Conservation (phyloP, 1,140 invertebrate genomes). For the Drosophila micromelanica region DNA sequence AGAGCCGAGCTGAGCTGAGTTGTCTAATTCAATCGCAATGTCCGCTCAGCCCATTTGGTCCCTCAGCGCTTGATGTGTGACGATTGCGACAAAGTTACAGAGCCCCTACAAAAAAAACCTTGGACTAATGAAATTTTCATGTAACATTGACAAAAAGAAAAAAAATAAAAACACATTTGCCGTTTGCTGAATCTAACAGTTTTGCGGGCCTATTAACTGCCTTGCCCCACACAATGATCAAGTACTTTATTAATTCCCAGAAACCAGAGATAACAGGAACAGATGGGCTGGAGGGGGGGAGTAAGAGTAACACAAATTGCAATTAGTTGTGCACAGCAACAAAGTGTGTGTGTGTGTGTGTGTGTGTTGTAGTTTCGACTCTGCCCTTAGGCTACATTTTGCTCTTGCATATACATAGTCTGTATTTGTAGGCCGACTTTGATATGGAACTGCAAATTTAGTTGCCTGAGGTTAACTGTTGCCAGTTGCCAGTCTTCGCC, state of each 20-base stretch:
- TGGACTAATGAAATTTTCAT: slow-evolving; percentile 77
- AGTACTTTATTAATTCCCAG: slow-evolving; percentile 61
- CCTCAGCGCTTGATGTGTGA: slow-evolving; percentile 45
- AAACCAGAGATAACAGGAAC: slow-evolving; percentile 10
- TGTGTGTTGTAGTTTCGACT: slow-evolving; percentile 33
- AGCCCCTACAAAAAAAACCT: slow-evolving; percentile 7
- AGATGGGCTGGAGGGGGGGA: slow-evolving; percentile 6
- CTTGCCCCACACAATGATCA: slow-evolving; percentile 42
- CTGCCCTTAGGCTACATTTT: slow-evolving; percentile 57
- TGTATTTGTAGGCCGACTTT: background rate
- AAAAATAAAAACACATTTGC: slow-evolving; percentile 40
- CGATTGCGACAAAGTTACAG: slow-evolving; percentile 13
- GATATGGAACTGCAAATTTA: slow-evolving; percentile 4
- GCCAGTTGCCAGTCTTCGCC: background rate
- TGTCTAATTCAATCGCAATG: slow-evolving; percentile 79
- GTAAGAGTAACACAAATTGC: slow-evolving; percentile 53
- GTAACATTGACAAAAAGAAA: slow-evolving; percentile 59
- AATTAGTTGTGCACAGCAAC: slow-evolving; percentile 69
- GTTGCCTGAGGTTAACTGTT: slow-evolving; percentile 22
- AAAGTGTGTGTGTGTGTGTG: slow-evolving; percentile 17
- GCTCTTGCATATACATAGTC: slow-evolving; percentile 8
- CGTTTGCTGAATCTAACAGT: slow-evolving; percentile 27
- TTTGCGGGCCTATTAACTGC: slow-evolving; percentile 28
- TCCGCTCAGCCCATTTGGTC: slow-evolving; percentile 63
- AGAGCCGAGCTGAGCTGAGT: slow-evolving; percentile 14